Conservation (phyloP, 2,113 vertebrate species). For the Dromaius novaehollandiae region DNA sequence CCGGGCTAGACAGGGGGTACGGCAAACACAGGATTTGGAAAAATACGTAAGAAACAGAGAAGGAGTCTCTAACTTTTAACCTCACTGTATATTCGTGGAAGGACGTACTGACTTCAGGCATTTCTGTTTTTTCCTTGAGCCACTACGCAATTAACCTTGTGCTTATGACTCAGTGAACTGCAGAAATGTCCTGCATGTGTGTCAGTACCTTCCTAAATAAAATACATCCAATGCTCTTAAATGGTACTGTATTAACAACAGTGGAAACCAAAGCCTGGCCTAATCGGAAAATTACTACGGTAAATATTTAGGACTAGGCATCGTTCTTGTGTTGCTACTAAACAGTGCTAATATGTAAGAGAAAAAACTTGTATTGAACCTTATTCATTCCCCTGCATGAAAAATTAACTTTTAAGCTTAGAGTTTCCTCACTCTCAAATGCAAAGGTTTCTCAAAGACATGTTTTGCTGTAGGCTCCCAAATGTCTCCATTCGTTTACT, state of each 20-base stretch:
- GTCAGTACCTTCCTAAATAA: background rate
- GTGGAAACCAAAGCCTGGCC: background rate
- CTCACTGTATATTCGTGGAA: background rate
- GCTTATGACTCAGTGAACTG: background rate
- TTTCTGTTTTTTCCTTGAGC: background rate
- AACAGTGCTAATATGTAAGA: background rate
- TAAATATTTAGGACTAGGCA: background rate
- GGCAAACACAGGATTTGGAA: fast-evolving
- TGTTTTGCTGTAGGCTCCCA: background rate
- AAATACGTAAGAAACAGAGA: background rate
- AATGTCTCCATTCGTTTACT: background rate
- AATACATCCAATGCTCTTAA: background rate
- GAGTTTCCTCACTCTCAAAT: background rate
- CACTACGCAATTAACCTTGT: background rate
- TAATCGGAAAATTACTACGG: background rate
- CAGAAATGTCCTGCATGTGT: background rate
- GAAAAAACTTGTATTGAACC: background rate
- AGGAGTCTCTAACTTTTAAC: background rate
- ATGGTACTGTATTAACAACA: background rate
- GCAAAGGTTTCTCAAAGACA: background rate
- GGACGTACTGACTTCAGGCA: background rate
- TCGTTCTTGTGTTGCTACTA: background rate
- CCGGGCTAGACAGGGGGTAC: background rate
- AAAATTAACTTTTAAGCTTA: background rate
- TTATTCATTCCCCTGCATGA: background rate